Evolutionary conservation across 2,888 invertebrate species (phyloP).

Genomic region (Ferrisia virgata): DNA sequence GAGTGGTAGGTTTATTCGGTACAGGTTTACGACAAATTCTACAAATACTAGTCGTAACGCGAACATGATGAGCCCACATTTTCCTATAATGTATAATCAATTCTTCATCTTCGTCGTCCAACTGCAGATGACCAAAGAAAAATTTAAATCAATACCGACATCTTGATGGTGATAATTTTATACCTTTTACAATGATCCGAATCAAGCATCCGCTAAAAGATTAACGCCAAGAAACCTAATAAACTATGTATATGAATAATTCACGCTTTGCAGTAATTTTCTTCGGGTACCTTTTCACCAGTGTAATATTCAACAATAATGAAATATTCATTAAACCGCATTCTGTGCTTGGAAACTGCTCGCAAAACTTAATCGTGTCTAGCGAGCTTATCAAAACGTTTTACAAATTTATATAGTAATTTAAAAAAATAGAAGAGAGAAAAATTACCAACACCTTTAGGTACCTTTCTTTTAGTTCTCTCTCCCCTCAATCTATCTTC

Average conservation of each 20-base stretch:
- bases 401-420: background rate
- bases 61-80: slow-evolving; percentile 51
- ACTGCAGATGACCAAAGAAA: slow-evolving; percentile 29
- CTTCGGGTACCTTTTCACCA: background rate
- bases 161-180: background rate
- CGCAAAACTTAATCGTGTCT: background rate
- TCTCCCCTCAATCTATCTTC: background rate
- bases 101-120: slow-evolving; percentile 50
- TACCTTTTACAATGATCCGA: background rate
- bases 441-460: background rate
- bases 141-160: background rate
- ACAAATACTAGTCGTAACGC: slow-evolving; percentile 50
- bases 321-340: slow-evolving; percentile 17
- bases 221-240: slow-evolving; percentile 1
- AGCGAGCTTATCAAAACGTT: background rate
- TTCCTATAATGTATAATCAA: slow-evolving; percentile 51
- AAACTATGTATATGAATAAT: slow-evolving; percentile 5
- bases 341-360: background rate
- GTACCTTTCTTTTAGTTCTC: background rate
- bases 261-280: slow-evolving; percentile 14
- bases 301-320: slow-evolving; percentile 14
- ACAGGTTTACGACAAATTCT: slow-evolving; percentile 48
- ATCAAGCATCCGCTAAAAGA: background rate
- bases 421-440: background rate
- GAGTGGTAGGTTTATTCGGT: background rate